Base-by-base conservation (phyloP, 2,797 vertebrate genomes). In the Myotis vivesi region DNA sequence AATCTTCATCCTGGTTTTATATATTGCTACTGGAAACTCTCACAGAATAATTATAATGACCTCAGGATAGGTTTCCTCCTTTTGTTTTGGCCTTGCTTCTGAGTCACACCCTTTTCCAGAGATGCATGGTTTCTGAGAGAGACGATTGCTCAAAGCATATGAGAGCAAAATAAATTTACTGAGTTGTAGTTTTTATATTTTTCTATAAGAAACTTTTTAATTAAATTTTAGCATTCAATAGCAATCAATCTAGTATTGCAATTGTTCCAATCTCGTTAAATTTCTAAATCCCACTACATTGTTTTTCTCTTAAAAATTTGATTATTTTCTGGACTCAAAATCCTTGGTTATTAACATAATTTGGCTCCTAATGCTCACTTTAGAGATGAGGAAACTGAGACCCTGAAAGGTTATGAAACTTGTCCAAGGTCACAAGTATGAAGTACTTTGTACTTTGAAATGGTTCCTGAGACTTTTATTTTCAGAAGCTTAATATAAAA, bases 401-500 rank as follows among this genome's bases (percentile, higher is more conserved):
- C 3, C 0, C 10, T 66, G 7, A 79, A 95, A 82, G 10, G 86
- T 92, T 89, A 71, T 6, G 8, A 79, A 72, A 88, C 49, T 72
- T 83, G 19, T 59, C 10, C 23, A 76, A 86, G 59, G 28, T 93
- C 28, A 94, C 3, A 81, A 51, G 71, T 73, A 38, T 33, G 15
- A 93, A 44, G 3, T 49, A 44, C 2, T 88, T 92, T 84, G 5
- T 79, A 82, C 30, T 95, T 90, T 55, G 6, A 83, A 72, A 57
- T 96, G 9, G 38, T 94, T 93, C 22, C 53, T 80, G 55, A 79
- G 76, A 90, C 8, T 51, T 75, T 53, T 44, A 51, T 36, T 53
- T 91, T 94, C 66, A 79, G 44, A 93, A 87, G 41, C n/a, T 80
- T 93, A 92, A 15, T 33, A 81, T 94, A 95, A 91, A 94, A 83